These are phyloP conservation scores for Australoheros scitulus DNA, from an alignment of 2,113 vertebrate species.

Conservation along the genomic window DNA sequence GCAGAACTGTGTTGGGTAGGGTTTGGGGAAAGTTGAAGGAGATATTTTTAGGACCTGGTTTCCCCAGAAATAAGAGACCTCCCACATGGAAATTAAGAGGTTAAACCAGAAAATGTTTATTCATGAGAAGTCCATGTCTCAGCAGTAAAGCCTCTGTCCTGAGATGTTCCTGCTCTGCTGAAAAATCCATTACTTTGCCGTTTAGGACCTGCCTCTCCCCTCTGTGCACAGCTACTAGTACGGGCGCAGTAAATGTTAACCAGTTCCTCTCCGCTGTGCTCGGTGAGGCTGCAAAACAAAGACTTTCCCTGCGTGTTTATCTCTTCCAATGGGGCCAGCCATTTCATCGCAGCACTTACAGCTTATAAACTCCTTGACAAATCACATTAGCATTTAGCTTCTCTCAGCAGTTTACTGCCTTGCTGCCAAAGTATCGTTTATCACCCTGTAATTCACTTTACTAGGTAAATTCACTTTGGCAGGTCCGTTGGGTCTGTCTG, in stretches of 20 bases:
- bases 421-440: constrained; percentile 79
- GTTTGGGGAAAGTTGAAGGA: constrained; percentile 36
- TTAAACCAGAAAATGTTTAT: constrained; percentile 67
- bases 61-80: constrained; percentile 60
- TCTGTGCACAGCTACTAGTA: background rate
- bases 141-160: constrained; percentile 52
- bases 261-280: constrained; percentile 53
- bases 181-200: constrained; percentile 12
- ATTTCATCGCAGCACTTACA: constrained; percentile 84
- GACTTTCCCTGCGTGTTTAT: constrained; percentile 72
- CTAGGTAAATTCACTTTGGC: constrained; percentile 75
- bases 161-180: constrained; percentile 25
- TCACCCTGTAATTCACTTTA: constrained; percentile 79
- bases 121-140: constrained; percentile 57
- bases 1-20: constrained; percentile 18
- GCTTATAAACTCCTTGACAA: constrained; percentile 80
- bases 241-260: constrained; percentile 48
- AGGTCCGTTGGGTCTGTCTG: constrained; percentile 64
- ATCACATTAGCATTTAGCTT: constrained; percentile 82
- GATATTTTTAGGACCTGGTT: constrained; percentile 73
- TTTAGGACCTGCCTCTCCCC: constrained; percentile 22
- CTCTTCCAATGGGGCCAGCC: constrained; percentile 68
- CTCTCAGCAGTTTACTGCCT: constrained; percentile 79
- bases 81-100: constrained; percentile 65
- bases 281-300: constrained; percentile 68